These are phyloP conservation scores for Allophyes oxyacanthae DNA, from an alignment of 2,888 invertebrate species.

Conservation along the genomic window DNA sequence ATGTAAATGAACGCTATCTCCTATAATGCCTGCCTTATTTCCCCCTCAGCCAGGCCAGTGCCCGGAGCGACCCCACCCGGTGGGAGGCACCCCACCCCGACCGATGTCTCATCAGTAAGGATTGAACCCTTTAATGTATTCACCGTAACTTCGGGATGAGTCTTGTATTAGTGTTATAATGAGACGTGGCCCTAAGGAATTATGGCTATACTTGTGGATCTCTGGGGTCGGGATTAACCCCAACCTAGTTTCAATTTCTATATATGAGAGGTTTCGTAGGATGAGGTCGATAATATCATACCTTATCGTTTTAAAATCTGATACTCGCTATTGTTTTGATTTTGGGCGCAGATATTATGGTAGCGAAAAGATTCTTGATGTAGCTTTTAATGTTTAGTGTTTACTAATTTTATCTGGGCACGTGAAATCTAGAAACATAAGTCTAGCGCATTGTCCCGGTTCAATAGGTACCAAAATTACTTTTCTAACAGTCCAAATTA, in stretches of 20 bases:
- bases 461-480: slow-evolving; percentile 27
- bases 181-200: slow-evolving; percentile 89
- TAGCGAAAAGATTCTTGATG: background rate
- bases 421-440: slow-evolving; percentile 5
- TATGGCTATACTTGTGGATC: slow-evolving; percentile 86
- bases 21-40: slow-evolving; percentile 88
- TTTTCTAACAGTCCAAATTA: slow-evolving; percentile 49
- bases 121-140: slow-evolving; percentile 90
- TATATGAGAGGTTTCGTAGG: slow-evolving; percentile 77
- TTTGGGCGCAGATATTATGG: slow-evolving; percentile 18
- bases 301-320: slow-evolving; percentile 60
- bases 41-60: slow-evolving; percentile 81
- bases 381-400: background rate
- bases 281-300: slow-evolving; percentile 69
- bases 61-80: slow-evolving; percentile 75
- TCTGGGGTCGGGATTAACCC: slow-evolving; percentile 82
- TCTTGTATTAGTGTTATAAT: slow-evolving; percentile 90
- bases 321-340: slow-evolving; percentile 50
- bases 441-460: slow-evolving; percentile 10
- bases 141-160: slow-evolving; percentile 89
- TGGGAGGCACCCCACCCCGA: slow-evolving; percentile 76
- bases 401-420: background rate
- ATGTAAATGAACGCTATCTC: slow-evolving; percentile 90
- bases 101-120: slow-evolving; percentile 89
- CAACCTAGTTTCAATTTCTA: slow-evolving; percentile 86